Base-by-base conservation (phyloP, 2,888 invertebrate genomes). In the Macrosoma leucophasiata region DNA sequence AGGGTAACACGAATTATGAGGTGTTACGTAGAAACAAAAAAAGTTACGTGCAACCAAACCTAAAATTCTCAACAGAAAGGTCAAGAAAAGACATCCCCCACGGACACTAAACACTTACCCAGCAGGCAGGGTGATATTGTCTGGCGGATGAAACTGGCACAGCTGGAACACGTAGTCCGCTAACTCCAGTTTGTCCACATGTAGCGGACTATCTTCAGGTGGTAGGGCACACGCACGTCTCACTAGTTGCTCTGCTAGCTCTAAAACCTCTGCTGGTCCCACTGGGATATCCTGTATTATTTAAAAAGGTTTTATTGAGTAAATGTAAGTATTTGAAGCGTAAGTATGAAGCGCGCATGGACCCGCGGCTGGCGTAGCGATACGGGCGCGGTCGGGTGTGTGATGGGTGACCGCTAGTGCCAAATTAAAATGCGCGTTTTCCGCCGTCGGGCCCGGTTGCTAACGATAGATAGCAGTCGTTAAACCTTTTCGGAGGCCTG, bases 131-230 rank as follows among this genome's bases (percentile, higher is more conserved):
- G 90, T 89, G 52, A 97, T 96, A 60, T 95, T 96, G 53, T 97
- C 97, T 0, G 97, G 97, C 62, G 96, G 94, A 59, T 92, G 92
- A 76, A 97, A 98, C 49, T 93, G 91, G 55, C 94, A 93, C 56
- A 97, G 87, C 67, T 94, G 94, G 69, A 98, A 94, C 49, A 97
- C 87, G 41, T 95, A 90, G 59, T 97, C 96, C 6, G 96, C 90
- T 10, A 97, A 88, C 56, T 97, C 95, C 33, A 91, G 76, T 64
- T 94, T 93, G 59, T 93, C 92, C 11, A 92, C 90, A 49, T 89
- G 87, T 15, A 94, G 81, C 0, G 92, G 90, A 8, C 89, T 88
- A 42, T 89, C 89, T 31, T 91, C 91, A 23, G 92, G 90, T 2
- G 92, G 90, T 49, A 95, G 87, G 1, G 89, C 88, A 12, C 96